phyloP scores from a whole-genome alignment of 2,797 vertebrate genomes.

The Schizopygopsis malacanthus region DNA sequence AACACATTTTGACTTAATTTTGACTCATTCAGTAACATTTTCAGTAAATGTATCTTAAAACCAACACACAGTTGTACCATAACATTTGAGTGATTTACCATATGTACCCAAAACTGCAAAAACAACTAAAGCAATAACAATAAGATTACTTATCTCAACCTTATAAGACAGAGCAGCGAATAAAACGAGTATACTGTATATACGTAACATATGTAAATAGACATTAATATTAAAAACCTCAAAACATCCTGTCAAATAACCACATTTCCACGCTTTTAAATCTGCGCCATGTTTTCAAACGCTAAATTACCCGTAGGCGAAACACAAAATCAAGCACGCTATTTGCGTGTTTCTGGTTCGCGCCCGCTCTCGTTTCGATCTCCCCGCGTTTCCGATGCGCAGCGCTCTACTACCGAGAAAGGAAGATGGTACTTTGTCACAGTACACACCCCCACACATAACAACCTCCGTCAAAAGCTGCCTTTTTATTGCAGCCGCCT shows the following conservation, averaged over 20 bases:
- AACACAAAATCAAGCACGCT: conserved; percentile 18
- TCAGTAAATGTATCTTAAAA: not conserved
- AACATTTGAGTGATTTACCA: not conserved
- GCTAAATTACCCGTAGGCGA: not conserved
- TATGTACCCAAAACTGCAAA: not conserved
- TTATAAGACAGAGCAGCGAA: not conserved
- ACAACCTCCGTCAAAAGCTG: conserved; percentile 72
- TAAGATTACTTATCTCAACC: not conserved
- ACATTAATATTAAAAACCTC: not conserved
- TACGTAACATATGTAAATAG: not conserved
- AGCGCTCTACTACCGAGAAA: conserved; percentile 72
- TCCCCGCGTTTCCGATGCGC: conserved; percentile 39
- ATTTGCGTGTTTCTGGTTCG: conserved; percentile 29
- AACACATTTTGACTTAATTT: not conserved
- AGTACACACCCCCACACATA: conserved; percentile 77
- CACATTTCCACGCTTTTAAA: conserved; percentile 1
- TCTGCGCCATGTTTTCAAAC: conserved; percentile 40
- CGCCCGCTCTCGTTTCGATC: conserved; percentile 29
- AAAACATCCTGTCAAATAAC: not conserved
- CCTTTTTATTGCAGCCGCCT: conserved; percentile 52
- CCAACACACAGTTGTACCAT: not conserved
- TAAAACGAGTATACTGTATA: not conserved
- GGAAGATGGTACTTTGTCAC: conserved; percentile 82
- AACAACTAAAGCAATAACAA: not conserved
- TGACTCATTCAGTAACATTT: not conserved